Conservation (phyloP, 2,888 invertebrate species). For the Fragum sueziense region DNA sequence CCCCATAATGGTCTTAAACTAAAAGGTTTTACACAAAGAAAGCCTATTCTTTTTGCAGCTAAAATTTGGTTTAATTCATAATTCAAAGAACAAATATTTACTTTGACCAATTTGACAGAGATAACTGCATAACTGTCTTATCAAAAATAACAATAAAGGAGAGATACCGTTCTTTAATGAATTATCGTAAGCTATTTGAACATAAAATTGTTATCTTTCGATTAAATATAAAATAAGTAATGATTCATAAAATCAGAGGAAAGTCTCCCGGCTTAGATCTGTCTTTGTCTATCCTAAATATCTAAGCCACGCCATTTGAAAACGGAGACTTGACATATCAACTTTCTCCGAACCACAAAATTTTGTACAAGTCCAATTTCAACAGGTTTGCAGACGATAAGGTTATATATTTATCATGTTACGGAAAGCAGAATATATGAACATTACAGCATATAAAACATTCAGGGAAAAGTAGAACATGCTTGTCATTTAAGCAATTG, state of each 20-base stretch:
- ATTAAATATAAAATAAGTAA: conserved; percentile 6
- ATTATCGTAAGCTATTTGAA: not conserved
- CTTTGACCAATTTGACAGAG: not conserved
- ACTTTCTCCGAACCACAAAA: no score
- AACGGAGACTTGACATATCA: no score
- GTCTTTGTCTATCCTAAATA: not conserved
- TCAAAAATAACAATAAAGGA: not conserved
- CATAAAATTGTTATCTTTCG: conserved; percentile 13
- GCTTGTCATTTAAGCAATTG: no score
- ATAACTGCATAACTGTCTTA: not conserved
- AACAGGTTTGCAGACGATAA: no score
- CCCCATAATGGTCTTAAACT: no score
- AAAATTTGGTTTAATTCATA: conserved; percentile 2
- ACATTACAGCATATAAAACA: no score
- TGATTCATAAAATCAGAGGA: not conserved
- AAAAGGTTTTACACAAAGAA: no score
- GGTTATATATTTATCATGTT: no score
- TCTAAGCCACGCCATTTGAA: not conserved
- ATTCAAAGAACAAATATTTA: conserved; percentile 16
- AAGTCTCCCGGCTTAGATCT: not conserved
- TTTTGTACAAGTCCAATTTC: no score
- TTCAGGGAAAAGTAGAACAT: no score
- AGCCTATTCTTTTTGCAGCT: no score
- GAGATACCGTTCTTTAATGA: conserved; percentile 4
- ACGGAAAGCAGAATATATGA: no score